Conservation (phyloP, 2,888 invertebrate species). For the Cataglyphis livida region DNA sequence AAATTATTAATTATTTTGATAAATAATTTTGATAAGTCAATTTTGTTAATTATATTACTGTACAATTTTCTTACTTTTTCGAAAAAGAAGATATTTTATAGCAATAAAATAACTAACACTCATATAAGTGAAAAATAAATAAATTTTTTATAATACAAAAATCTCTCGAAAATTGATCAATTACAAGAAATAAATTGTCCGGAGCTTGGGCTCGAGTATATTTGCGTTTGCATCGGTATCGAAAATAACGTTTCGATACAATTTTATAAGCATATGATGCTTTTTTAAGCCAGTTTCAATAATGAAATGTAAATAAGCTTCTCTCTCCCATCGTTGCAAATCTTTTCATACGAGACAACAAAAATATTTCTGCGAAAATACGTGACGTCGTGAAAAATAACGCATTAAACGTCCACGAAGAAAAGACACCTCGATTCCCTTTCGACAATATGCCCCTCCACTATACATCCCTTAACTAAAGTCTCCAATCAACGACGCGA, state of each 20-base stretch:
- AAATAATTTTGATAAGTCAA: neutral
- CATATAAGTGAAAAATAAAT: neutral
- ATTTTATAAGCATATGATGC: constrained; percentile 51
- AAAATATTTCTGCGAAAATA: constrained; percentile 44
- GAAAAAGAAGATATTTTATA: neutral
- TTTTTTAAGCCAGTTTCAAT: constrained; percentile 52
- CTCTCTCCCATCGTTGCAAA: constrained; percentile 22
- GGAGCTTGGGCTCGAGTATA: neutral
- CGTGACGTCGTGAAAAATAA: constrained; percentile 35
- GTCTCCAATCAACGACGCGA: neutral
- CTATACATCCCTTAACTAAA: neutral
- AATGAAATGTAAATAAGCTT: constrained; percentile 54
- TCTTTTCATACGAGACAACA: constrained; percentile 47
- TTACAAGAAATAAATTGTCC: constrained; percentile 20
- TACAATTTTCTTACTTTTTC: neutral
- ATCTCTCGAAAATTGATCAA: constrained; percentile 43
- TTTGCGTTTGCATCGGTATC: constrained; percentile 38
- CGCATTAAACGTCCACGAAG: constrained; percentile 18
- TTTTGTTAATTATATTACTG: neutral
- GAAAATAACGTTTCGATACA: constrained; percentile 48
- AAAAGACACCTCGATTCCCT: neutral
- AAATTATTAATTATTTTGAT: neutral
- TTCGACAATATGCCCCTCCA: neutral
- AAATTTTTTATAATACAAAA: constrained; percentile 6
- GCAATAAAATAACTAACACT: constrained; percentile 22